Base-by-base conservation (phyloP, 1,140 invertebrate genomes). In the Tribolium castaneum region DNA sequence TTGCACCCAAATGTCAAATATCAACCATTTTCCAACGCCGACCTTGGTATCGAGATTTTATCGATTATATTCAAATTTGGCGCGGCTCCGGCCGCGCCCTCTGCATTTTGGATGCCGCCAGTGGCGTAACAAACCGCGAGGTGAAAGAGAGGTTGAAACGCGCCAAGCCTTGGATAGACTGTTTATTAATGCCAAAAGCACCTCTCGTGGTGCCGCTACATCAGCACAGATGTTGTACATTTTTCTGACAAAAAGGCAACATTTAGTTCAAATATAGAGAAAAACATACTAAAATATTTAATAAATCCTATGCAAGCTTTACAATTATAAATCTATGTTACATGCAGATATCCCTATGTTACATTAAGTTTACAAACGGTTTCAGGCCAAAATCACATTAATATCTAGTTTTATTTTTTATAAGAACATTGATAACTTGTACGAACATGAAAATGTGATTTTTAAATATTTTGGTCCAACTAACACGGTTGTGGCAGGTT, bases 281-380 rank as follows among this genome's bases (percentile, higher is more conserved):
- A 83, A 45, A 82, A 79, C 80, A 81, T 82, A 82, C 81, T 83
- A 82, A 82, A 82, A 83, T 82, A 83, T 83, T 78, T 78, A 72
- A 80, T 81, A 83, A 83, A 82, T 62, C 77, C 82, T 83, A 83
- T 82, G 80, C 77, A 82, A 83, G 82, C 81, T 82, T 82, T 81
- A 82, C 81, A 83, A 73, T 81, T 81, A 81, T 82, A 78, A 83
- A 83, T 82, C 82, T 83, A 83, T 83, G 76, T 82, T 83, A 83
- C 82, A 83, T 83, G 82, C 82, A 83, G 62, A 80, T 82, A 73
- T 77, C 62, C 78, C 77, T 79, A 79, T 81, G 59, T 82, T 83
- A 83, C 79, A 82, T 82, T 79, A 81, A 80, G 78, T 80, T 81
- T 83, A 81, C 76, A 81, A 81, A 80, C 78, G 79, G 62, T 80